A percentile compares a stretch with the other conserved stretches of the same genome.
These are phyloP conservation scores for Petrophora chlorosata DNA, from an alignment of 2,888 invertebrate species.

Conservation along the genomic window DNA sequence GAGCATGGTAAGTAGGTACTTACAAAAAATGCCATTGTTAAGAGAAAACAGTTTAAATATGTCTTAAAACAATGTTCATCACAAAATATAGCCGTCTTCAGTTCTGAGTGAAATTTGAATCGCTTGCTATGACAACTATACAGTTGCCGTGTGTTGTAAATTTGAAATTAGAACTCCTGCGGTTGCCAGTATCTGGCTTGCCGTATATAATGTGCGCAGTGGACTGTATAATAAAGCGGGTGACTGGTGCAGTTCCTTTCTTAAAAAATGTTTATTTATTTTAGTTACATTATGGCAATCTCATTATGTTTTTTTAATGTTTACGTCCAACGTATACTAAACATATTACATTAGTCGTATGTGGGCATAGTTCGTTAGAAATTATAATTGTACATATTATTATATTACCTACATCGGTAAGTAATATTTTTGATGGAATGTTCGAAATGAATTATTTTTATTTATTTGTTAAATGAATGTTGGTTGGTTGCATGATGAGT, in stretches of 20 bases:
- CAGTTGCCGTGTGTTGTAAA: constrained; percentile 33
- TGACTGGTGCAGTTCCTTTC: constrained; percentile 45
- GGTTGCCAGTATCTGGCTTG: constrained; percentile 41
- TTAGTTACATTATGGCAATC: constrained; percentile 24
- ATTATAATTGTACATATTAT: neutral
- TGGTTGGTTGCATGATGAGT: neutral
- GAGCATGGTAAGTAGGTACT: too few relatives aligned
- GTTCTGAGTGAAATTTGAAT: neutral
- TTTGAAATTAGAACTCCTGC: constrained; percentile 44
- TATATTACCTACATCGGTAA: neutral
- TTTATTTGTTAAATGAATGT: neutral
- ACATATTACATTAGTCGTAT: constrained; percentile 1
- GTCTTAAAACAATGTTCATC: too few relatives aligned
- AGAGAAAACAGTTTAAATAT: neutral
- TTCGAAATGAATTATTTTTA: neutral
- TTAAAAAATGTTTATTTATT: constrained; percentile 45
- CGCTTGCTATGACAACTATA: constrained; percentile 41
- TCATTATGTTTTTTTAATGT: constrained; percentile 17
- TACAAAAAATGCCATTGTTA: too few relatives aligned
- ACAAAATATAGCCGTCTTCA: too few relatives aligned
- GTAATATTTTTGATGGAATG: neutral
- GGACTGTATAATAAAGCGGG: constrained; percentile 34
- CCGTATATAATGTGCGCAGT: constrained; percentile 18
- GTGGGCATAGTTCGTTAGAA: neutral
- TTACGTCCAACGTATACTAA: constrained; percentile 22